Conservation (phyloP, 2,888 invertebrate genomes). For the Caenorhabditis zanzibari region DNA sequence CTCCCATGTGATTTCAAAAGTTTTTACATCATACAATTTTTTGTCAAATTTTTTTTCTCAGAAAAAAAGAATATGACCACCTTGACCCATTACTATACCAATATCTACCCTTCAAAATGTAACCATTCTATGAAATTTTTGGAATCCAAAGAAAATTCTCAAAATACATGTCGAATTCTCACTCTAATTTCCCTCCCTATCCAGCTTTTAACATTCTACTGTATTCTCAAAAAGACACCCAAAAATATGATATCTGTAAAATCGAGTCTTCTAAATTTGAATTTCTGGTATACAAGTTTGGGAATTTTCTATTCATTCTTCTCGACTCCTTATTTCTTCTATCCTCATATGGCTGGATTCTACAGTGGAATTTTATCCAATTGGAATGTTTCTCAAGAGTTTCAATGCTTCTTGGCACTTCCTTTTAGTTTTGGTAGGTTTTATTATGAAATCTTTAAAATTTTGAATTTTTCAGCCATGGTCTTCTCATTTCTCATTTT, state of each 20-base stretch:
- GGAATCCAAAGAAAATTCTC: background rate
- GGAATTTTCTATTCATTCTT: background rate
- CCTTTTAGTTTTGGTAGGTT: background rate
- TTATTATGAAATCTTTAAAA: background rate
- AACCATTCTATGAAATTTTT: background rate
- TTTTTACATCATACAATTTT: too few relatives aligned
- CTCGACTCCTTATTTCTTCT: background rate
- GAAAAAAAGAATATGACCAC: too few relatives aligned
- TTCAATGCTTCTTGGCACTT: background rate
- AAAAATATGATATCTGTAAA: slow-evolving; percentile 1
- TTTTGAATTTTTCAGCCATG: background rate
- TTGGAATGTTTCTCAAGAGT: background rate
- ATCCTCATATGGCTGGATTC: background rate
- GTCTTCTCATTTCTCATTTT: background rate
- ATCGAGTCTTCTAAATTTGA: slow-evolving; percentile 1
- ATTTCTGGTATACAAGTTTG: background rate
- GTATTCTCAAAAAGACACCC: background rate
- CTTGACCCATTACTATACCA: background rate
- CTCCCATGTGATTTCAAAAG: too few relatives aligned
- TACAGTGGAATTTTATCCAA: background rate
- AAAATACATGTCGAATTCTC: background rate
- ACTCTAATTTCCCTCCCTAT: background rate
- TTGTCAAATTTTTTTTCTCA: too few relatives aligned
- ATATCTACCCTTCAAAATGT: background rate
- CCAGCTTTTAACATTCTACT: background rate